Conservation (phyloP, 2,888 invertebrate genomes). For the Polydrusus cervinus region DNA sequence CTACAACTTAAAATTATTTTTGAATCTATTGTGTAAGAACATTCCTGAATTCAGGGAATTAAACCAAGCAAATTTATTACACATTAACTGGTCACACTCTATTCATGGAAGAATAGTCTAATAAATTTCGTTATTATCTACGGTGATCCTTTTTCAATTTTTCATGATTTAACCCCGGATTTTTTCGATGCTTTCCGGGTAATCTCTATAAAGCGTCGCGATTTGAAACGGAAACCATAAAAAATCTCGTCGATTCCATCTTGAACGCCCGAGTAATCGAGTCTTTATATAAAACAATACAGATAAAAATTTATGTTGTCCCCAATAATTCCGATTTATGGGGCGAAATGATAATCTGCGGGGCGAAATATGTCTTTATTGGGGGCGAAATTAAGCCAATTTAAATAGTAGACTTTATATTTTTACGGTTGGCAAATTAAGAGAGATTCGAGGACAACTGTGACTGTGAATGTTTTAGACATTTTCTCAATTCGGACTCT, state of each 20-base stretch:
- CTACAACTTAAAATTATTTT: too few species aligned
- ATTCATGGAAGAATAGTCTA: too few species aligned
- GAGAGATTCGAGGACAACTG: too few species aligned
- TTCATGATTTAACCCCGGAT: conserved; percentile 5
- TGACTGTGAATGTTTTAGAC: too few species aligned
- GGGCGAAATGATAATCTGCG: not conserved
- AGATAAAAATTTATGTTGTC: conserved; percentile 39
- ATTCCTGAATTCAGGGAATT: too few species aligned
- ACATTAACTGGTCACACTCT: too few species aligned
- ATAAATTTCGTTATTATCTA: not conserved
- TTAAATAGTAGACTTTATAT: too few species aligned
- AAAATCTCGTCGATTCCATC: conserved; percentile 27
- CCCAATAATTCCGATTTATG: conserved; percentile 32
- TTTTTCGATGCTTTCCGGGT: not conserved
- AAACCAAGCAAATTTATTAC: too few species aligned
- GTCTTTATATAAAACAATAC: conserved; percentile 41
- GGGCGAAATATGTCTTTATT: not conserved
- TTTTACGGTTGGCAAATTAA: too few species aligned
- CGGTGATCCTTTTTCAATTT: conserved; percentile 5
- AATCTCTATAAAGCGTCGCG: conserved; percentile 1
- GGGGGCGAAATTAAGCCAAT: too few species aligned
- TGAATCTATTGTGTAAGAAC: too few species aligned
- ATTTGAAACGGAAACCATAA: conserved; percentile 23
- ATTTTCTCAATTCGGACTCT: too few species aligned
- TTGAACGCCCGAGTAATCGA: conserved; percentile 22